These are phyloP conservation scores for Noctua janthina DNA, from an alignment of 2,888 invertebrate genomes.

Conservation along the genomic window DNA sequence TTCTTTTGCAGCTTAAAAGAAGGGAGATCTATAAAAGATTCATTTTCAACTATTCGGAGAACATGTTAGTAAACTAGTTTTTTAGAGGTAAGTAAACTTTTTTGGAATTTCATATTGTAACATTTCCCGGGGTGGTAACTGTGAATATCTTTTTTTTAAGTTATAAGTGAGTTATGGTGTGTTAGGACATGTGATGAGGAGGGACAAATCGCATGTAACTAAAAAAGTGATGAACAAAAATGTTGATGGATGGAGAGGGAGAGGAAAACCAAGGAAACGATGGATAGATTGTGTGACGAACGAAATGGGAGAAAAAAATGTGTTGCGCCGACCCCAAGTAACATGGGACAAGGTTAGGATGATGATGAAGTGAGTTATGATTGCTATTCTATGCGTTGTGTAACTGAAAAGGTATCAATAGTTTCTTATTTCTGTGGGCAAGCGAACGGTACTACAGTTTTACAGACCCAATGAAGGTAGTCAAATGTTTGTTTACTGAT, in stretches of 20 bases:
- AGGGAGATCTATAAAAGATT: not conserved
- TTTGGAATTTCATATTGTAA: not conserved
- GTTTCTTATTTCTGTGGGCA: not conserved
- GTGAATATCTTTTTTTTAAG: no score
- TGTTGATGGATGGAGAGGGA: no score
- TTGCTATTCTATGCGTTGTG: not conserved
- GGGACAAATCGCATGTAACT: no score
- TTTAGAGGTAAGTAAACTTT: not conserved
- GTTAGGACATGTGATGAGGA: no score
- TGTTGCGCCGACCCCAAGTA: no score
- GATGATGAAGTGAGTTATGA: not conserved
- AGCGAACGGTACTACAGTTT: not conserved
- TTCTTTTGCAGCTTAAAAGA: not conserved
- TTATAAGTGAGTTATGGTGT: no score
- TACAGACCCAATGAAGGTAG: not conserved
- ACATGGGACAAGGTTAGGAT: no score
- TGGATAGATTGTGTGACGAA: no score
- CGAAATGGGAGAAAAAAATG: no score
- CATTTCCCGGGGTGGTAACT: not conserved
- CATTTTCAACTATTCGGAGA: not conserved
- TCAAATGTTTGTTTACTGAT: constrained; percentile 4
- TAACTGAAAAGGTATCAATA: not conserved
- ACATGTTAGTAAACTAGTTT: not conserved
- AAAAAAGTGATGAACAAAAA: no score
- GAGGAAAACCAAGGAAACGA: no score